Percentiles rank a stretch among this genome's conserved stretches.
These are phyloP conservation scores for Apteryx owenii DNA, from an alignment of 2,113 vertebrate genomes.

Conservation along the genomic window DNA sequence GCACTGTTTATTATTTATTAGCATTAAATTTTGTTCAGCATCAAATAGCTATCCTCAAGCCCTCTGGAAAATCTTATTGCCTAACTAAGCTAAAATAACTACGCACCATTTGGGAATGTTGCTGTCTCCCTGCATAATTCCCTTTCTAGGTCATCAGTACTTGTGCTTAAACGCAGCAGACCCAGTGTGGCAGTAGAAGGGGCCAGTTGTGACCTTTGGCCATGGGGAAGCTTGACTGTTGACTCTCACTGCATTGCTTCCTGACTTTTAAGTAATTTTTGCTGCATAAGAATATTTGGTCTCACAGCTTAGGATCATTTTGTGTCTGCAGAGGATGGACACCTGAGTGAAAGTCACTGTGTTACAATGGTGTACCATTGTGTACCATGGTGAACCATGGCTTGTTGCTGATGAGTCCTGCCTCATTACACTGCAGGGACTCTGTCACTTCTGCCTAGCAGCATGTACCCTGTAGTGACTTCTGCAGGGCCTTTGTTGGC, in stretches of 20 bases:
- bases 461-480: neutral
- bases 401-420: neutral
- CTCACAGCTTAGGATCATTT: neutral
- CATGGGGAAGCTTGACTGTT: neutral
- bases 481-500: neutral
- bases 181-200: neutral
- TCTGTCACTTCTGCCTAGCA: neutral
- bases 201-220: neutral
- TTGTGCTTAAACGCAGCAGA: neutral
- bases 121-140: neutral
- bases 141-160: neutral
- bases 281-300: neutral
- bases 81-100: neutral
- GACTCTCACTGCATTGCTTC: neutral
- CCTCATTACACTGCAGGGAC: neutral
- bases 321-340: neutral
- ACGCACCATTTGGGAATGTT: neutral
- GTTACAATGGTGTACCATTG: neutral
- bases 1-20: neutral
- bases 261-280: neutral
- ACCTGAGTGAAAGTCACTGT: neutral
- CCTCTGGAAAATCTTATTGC: neutral
- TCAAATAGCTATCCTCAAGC: neutral
- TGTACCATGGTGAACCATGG: neutral
- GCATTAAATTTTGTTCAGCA: neutral